phyloP scores from a whole-genome alignment of 2,113 vertebrate genomes.

The Ptilorrhoa leucosticta region DNA sequence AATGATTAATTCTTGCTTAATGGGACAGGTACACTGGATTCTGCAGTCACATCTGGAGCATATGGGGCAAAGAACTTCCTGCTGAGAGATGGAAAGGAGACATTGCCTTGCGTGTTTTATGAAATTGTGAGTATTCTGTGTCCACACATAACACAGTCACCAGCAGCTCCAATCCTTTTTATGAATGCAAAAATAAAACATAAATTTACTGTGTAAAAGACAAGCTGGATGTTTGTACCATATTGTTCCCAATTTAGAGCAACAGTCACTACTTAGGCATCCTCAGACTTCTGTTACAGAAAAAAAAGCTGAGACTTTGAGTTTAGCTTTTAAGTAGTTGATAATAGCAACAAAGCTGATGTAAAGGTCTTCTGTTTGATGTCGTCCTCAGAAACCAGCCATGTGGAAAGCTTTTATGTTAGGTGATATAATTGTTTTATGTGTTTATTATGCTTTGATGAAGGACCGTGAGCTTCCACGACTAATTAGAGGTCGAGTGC shows the following conservation, averaged over 20 bases:
- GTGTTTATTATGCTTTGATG: slow-evolving; percentile 28
- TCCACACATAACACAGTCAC: background rate
- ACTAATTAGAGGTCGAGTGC: slow-evolving; percentile 88
- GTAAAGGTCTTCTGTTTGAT: background rate
- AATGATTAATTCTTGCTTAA: background rate
- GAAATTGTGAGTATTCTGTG: slow-evolving; percentile 85
- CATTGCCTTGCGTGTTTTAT: slow-evolving; percentile 86
- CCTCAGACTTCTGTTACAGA: background rate
- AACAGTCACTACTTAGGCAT: background rate
- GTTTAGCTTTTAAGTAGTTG: background rate
- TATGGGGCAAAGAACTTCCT: slow-evolving; percentile 89
- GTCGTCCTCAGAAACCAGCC: background rate
- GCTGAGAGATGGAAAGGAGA: slow-evolving; percentile 85
- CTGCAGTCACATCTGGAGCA: slow-evolving; percentile 85
- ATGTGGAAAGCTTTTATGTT: background rate
- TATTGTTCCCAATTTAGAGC: background rate
- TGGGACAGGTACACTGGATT: slow-evolving; percentile 85
- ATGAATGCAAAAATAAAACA: background rate
- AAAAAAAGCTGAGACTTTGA: background rate
- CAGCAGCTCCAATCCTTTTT: background rate
- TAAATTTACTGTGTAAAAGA: background rate
- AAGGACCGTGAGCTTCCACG: slow-evolving; percentile 90
- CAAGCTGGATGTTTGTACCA: background rate
- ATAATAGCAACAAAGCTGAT: background rate
- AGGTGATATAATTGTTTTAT: background rate